phyloP scores from a whole-genome alignment of 1,140 invertebrate genomes.

The Brachionus paranguensis region DNA sequence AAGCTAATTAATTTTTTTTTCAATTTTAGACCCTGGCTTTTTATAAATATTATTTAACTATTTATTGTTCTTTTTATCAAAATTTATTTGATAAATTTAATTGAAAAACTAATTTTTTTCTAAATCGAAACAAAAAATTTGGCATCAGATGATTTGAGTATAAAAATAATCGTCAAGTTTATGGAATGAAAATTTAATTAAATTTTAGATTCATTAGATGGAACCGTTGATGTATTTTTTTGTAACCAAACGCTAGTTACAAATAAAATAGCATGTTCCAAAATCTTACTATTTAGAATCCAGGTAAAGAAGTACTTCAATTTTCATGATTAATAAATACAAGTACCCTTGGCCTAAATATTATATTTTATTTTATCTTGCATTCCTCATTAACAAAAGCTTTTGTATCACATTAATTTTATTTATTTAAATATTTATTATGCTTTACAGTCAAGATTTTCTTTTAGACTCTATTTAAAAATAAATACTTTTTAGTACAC shows the following conservation, averaged over 20 bases:
- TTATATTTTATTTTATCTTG: background rate
- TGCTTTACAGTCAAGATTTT: no score
- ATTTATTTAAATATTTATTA: no score
- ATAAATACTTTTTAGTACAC: background rate
- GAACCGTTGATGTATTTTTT: background rate
- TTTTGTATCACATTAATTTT: background rate
- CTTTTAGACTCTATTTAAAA: no score
- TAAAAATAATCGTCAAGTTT: background rate
- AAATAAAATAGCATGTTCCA: background rate
- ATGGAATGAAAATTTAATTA: background rate
- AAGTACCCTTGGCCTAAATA: background rate
- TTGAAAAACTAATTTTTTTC: background rate
- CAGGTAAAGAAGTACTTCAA: background rate
- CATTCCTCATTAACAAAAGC: background rate
- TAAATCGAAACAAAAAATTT: background rate
- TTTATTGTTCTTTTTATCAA: background rate
- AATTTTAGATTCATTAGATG: background rate
- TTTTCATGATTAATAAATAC: background rate
- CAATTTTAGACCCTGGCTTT: background rate
- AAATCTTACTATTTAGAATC: background rate
- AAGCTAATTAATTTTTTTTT: background rate
- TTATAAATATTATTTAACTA: background rate
- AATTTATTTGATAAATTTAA: background rate
- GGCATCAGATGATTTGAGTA: background rate
- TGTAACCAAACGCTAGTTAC: background rate